Conservation (phyloP, 2,888 invertebrate species). For the Pocota personata region DNA sequence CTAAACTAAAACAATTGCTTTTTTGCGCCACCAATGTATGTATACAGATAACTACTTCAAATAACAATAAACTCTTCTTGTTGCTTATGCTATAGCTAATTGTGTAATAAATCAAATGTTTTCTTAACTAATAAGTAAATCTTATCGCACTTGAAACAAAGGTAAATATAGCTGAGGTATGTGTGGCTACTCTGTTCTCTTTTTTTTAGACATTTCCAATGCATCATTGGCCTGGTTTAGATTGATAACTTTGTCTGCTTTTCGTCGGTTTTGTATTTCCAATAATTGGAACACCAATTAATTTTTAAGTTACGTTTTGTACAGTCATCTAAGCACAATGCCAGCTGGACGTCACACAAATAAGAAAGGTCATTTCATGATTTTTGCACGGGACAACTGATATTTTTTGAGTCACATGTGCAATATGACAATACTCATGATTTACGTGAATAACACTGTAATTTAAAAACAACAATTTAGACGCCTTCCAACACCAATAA, state of each 20-base stretch:
- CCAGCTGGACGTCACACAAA: no score
- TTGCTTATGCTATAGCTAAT: not conserved
- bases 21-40: not conserved
- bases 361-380: no score
- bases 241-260: slow-evolving; percentile 1
- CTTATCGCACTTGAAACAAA: slow-evolving; percentile 45
- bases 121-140: slow-evolving; percentile 3
- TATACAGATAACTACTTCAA: slow-evolving; percentile 5
- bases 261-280: not conserved
- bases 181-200: not conserved
- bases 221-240: slow-evolving; percentile 30
- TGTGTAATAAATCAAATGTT: slow-evolving; percentile 52
- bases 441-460: no score
- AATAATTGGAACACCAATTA: no score
- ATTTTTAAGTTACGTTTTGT: no score
- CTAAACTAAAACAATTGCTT: slow-evolving; percentile 18
- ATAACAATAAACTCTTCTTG: slow-evolving; percentile 1
- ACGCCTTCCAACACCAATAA: not conserved
- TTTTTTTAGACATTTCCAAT: not conserved
- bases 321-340: not conserved
- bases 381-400: no score
- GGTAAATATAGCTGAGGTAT: slow-evolving; percentile 14
- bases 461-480: not conserved
- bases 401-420: no score
- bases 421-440: no score